Percentiles rank a stretch among this genome's conserved stretches.
These are phyloP conservation scores for Carcinoscorpius rotundicauda DNA, from an alignment of 1,140 invertebrate genomes.

Conservation along the genomic window DNA sequence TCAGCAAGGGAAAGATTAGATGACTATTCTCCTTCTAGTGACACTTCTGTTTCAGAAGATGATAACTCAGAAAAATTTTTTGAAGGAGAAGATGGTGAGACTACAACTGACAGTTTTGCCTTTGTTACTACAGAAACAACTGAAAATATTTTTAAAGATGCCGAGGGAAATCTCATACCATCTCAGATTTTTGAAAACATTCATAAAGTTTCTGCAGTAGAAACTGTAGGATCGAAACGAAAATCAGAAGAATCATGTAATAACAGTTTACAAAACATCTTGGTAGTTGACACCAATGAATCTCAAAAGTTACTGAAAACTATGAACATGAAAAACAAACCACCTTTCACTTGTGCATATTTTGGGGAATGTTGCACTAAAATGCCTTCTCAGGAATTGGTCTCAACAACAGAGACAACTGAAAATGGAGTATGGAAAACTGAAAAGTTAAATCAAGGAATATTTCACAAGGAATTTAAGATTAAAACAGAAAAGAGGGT, in stretches of 20 bases:
- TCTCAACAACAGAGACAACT: too few relatives aligned
- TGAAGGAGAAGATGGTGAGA: conserved; percentile 15
- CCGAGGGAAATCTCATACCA: conserved; percentile 16
- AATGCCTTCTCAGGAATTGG: too few relatives aligned
- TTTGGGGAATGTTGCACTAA: too few relatives aligned
- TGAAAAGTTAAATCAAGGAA: too few relatives aligned
- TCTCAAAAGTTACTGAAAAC: conserved; percentile 7
- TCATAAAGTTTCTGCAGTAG: conserved; percentile 14
- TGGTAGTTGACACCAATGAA: conserved; percentile 18
- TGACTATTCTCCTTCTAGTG: too few relatives aligned
- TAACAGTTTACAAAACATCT: conserved; percentile 10
- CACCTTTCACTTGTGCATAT: too few relatives aligned
- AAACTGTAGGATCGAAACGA: conserved; percentile 6
- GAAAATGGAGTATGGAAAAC: not conserved
- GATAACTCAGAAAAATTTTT: conserved; percentile 10
- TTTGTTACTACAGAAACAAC: conserved; percentile 11
- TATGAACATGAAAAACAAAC: too few relatives aligned
- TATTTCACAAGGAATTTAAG: too few relatives aligned
- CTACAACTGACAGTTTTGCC: conserved; percentile 18
- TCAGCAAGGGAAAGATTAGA: too few relatives aligned
- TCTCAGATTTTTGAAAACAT: not conserved
- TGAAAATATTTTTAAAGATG: conserved; percentile 6
- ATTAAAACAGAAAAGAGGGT: too few relatives aligned
- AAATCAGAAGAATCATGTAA: conserved; percentile 13
- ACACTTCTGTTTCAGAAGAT: not conserved